Percentiles rank a stretch among this genome's conserved stretches.
Evolutionary conservation across 2,888 invertebrate species (phyloP).

Genomic region (Erebia palarica): DNA sequence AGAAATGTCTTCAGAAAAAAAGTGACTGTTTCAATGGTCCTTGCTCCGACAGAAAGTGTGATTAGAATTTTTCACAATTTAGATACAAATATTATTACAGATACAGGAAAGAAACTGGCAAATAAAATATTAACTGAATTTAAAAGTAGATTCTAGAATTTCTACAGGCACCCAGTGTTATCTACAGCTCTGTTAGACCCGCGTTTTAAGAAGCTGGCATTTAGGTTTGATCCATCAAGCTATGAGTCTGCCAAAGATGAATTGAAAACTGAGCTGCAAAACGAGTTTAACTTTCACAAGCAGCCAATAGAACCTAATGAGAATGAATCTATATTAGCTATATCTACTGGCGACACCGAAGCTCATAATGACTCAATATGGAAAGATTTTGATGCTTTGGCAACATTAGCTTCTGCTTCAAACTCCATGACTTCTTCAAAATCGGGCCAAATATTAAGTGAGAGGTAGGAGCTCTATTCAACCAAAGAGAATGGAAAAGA

Average conservation of each 20-base stretch:
- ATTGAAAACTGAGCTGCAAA: constrained; percentile 45
- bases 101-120: neutral
- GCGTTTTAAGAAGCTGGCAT: constrained; percentile 45
- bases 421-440: constrained; percentile 34
- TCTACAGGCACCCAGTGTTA: constrained; percentile 41
- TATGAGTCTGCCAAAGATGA: constrained; percentile 28
- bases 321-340: neutral
- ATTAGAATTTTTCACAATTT: neutral
- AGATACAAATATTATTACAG: neutral
- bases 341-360: too few relatives aligned
- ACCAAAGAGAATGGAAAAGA: constrained; percentile 44
- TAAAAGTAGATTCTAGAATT: neutral
- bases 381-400: too few relatives aligned
- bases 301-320: constrained; percentile 34
- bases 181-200: constrained; percentile 41
- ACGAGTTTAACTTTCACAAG: constrained; percentile 39
- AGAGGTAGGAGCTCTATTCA: constrained; percentile 40
- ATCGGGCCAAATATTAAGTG: constrained; percentile 46
- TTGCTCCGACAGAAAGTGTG: neutral
- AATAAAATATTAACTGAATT: constrained; percentile 22
- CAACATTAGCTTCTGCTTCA: too few relatives aligned
- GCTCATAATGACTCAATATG: too few relatives aligned
- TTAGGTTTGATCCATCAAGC: constrained; percentile 39
- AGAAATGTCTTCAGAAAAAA: neutral
- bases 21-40: neutral